These are phyloP conservation scores for Limanda limanda DNA, from an alignment of 2,113 vertebrate species.

Conservation along the genomic window DNA sequence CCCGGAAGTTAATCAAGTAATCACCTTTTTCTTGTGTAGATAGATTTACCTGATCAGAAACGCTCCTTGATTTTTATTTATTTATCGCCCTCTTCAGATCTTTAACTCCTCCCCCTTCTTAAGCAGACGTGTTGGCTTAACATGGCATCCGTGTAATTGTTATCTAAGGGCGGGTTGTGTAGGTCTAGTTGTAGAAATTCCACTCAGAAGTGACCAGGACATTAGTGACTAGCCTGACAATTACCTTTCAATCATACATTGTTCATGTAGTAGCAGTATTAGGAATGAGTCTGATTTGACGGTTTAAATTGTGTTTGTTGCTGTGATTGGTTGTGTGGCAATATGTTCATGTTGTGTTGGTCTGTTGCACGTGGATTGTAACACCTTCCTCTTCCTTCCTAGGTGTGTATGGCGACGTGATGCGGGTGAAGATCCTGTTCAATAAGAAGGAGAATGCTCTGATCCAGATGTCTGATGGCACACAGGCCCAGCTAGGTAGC, in stretches of 20 bases:
- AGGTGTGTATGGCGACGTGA: slow-evolving; percentile 85
- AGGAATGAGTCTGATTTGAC: slow-evolving; percentile 34
- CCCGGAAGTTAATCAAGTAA: slow-evolving; percentile 41
- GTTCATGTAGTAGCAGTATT: slow-evolving; percentile 23
- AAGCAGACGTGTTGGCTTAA: slow-evolving; percentile 24
- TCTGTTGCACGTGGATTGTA: slow-evolving; percentile 29
- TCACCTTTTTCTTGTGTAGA: slow-evolving; percentile 37
- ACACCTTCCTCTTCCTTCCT: slow-evolving; percentile 43
- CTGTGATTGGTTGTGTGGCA: slow-evolving; percentile 73
- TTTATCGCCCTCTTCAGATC: slow-evolving; percentile 35
- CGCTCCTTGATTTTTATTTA: slow-evolving; percentile 34
- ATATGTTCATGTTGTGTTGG: slow-evolving; percentile 6
- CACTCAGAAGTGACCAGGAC: slow-evolving; percentile 20
- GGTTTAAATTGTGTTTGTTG: slow-evolving; percentile 63
- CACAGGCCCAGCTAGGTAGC: slow-evolving; percentile 96
- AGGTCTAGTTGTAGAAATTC: slow-evolving; percentile 38
- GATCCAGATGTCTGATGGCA: slow-evolving; percentile 96
- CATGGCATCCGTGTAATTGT: slow-evolving; percentile 24
- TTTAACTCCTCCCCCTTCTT: slow-evolving; percentile 10
- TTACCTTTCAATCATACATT: slow-evolving; percentile 20
- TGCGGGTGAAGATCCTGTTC: slow-evolving; percentile 97
- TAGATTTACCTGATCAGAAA: slow-evolving; percentile 36
- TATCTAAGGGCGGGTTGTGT: slow-evolving; percentile 31
- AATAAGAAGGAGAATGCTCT: slow-evolving; percentile 98
- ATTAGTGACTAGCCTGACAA: slow-evolving; percentile 27